phyloP scores from a whole-genome alignment of 2,888 invertebrate genomes.

The Sericinus montela region DNA sequence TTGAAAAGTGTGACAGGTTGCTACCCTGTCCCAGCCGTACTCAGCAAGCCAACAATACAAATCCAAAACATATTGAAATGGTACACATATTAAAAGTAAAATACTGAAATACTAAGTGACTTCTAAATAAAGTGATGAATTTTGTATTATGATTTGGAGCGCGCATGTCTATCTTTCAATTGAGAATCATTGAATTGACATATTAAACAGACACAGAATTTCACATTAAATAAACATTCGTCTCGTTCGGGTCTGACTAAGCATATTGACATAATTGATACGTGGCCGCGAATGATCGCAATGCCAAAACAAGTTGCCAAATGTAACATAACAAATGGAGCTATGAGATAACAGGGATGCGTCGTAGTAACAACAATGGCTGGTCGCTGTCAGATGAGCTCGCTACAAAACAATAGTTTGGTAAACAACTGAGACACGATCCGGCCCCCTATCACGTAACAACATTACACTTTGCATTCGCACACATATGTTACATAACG shows the following conservation, averaged over 20 bases:
- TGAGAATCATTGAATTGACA: too few species aligned
- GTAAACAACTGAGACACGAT: conserved; percentile 12
- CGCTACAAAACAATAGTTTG: conserved; percentile 15
- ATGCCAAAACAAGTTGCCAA: conserved; percentile 55
- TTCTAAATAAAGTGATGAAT: too few species aligned
- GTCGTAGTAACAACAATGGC: conserved; percentile 12
- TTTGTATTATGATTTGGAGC: too few species aligned
- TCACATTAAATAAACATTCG: conserved; percentile 2
- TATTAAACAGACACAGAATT: too few species aligned
- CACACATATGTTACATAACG: background rate
- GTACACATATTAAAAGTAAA: too few species aligned
- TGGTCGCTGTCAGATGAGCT: background rate
- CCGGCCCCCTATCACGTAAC: background rate
- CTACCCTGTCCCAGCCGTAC: too few species aligned
- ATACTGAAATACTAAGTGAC: too few species aligned
- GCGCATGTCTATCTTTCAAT: too few species aligned
- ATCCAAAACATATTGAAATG: too few species aligned
- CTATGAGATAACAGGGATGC: conserved; percentile 19
- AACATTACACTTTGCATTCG: background rate
- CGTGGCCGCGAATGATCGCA: conserved; percentile 31
- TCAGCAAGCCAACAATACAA: too few species aligned
- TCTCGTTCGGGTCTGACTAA: conserved; percentile 20
- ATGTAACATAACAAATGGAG: conserved; percentile 43
- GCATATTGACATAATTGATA: conserved; percentile 54
- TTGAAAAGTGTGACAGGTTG: too few species aligned